Conservation (phyloP, 2,797 vertebrate species). For the Falco berigora region DNA sequence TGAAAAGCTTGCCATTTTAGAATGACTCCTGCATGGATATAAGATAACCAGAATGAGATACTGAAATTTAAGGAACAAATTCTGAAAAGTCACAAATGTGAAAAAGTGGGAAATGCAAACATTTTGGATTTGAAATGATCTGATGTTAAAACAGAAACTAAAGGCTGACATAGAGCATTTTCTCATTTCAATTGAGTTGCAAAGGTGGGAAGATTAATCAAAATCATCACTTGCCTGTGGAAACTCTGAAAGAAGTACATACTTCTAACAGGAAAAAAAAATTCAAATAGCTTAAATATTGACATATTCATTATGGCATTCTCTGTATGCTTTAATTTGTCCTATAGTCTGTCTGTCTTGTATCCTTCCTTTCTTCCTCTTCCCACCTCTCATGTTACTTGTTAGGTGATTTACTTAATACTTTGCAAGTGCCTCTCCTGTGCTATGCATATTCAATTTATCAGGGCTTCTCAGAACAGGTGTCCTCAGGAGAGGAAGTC, state of each 20-base stretch:
- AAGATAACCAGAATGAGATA: neutral
- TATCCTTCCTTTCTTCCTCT: constrained; percentile 29
- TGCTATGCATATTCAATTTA: constrained; percentile 48
- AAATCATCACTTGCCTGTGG: neutral
- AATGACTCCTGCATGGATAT: neutral
- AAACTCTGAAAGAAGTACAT: neutral
- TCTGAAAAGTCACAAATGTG: neutral
- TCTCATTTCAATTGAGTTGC: neutral
- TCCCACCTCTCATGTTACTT: constrained; percentile 40
- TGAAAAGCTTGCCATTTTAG: neutral
- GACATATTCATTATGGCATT: neutral
- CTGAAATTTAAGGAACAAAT: neutral
- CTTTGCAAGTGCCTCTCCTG: constrained; percentile 25
- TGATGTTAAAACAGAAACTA: neutral
- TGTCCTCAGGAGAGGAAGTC: constrained; percentile 38
- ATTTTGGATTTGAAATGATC: neutral
- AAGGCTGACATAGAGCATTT: neutral
- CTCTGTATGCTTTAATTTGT: neutral
- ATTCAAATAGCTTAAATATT: neutral
- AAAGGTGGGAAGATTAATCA: neutral
- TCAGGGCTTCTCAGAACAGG: constrained; percentile 30
- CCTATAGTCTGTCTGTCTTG: neutral
- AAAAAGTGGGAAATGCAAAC: neutral
- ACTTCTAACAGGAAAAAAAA: neutral
- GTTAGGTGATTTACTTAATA: constrained; percentile 52